Base-by-base conservation (phyloP, 2,797 vertebrate genomes). In the Pterois miles region DNA sequence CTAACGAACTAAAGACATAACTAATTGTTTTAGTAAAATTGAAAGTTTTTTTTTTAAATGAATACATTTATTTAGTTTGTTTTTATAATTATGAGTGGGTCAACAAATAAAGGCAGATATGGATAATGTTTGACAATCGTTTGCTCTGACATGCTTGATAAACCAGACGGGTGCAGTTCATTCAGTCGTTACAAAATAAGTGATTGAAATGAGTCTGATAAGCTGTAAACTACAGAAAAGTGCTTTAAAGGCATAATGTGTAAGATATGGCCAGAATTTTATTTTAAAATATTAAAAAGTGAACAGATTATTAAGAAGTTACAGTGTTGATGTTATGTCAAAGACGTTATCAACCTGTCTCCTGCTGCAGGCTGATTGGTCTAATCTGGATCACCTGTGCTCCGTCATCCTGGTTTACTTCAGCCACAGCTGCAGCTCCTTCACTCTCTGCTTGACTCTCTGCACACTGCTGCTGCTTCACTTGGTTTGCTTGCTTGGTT, bases 111-210 rank as follows among this genome's bases (percentile, higher is more conserved):
- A 73, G 46, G 20, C 46, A 48, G 20, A 48, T 20, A 48, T 48
- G 9, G 34, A 58, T 60, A 6, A 33, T 34, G 23, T 72, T 71
- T 48, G 54, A 53, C 4, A 16, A 29, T 23, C 6, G 54, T 71
- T 67, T 40, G 56, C 54, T 80, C 27, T 56, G 52, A 69, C 33
- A 56, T 50, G 53, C n/a, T 76, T 16, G 5, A 5, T 59, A 4
- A 2, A 53, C 20, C 75, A 69, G 53, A 62, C 43, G 18, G 43
- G 43, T 62, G 20, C 16, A 5, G 36, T 12, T 66, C 70, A 59
- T 62, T 59, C 62, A 74, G 36, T 53, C 3, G 13, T 65, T 31
- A 58, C 25, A 22, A 81, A 81, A 72, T 80, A 57, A 67, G 60
- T 70, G 1, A 52, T 46, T n/a, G n/a, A n/a, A n/a, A 50, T 59